Percentiles rank a stretch among this genome's conserved stretches.
phyloP scores from a whole-genome alignment of 2,888 invertebrate species.

The Folsomia manolachei region DNA sequence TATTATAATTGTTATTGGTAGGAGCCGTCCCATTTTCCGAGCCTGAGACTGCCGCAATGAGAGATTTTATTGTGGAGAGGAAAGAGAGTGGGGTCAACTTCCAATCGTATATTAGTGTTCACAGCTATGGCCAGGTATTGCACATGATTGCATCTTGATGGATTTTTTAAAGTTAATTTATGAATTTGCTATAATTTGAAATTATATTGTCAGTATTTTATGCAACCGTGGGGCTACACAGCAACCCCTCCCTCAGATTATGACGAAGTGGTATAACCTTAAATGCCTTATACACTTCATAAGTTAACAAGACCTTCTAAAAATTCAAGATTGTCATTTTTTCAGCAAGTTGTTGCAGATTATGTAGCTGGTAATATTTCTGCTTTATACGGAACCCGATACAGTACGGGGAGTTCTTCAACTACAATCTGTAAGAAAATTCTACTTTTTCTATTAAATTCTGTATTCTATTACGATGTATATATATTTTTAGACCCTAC shows the following conservation, averaged over 20 bases:
- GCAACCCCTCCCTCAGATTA: constrained; percentile 56
- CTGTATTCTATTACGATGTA: no score
- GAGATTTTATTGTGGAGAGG: constrained; percentile 58
- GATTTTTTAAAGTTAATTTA: no score
- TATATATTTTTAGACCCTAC: constrained; percentile 17
- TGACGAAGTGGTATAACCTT: constrained; percentile 53
- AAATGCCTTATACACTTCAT: neutral
- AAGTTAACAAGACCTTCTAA: no score
- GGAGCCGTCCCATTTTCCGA: constrained; percentile 65
- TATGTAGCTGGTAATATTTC: constrained; percentile 55
- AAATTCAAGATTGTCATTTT: no score
- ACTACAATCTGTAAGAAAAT: constrained; percentile 16
- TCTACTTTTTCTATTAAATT: neutral
- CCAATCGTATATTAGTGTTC: constrained; percentile 51
- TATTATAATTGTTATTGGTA: no score
- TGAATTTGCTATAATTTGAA: no score
- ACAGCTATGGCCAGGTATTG: constrained; percentile 66
- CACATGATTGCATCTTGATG: no score
- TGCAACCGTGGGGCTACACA: constrained; percentile 62
- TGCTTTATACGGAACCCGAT: constrained; percentile 19
- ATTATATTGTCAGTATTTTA: constrained; percentile 54
- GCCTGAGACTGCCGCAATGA: constrained; percentile 69
- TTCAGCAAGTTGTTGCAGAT: neutral
- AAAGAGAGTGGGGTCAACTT: constrained; percentile 26
- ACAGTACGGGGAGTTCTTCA: constrained; percentile 12